These are phyloP conservation scores for Daptonema setosum DNA, from an alignment of 2,888 invertebrate genomes.

Conservation along the genomic window DNA sequence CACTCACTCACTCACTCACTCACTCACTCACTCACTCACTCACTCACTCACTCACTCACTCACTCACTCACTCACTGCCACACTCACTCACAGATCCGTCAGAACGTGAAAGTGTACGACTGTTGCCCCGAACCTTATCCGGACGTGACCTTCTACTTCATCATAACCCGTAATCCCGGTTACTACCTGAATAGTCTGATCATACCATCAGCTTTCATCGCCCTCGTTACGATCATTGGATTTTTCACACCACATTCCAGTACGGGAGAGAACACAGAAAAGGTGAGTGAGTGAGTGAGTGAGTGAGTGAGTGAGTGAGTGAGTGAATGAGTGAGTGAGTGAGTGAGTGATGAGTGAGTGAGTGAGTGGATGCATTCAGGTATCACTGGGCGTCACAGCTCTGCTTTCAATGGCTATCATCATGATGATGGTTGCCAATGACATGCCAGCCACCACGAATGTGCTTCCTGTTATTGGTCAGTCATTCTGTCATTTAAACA, in stretches of 20 bases:
- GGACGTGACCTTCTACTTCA: slow-evolving; percentile 23
- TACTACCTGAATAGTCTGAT: slow-evolving; percentile 23
- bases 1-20: too few species aligned
- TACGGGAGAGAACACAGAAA: slow-evolving; percentile 25
- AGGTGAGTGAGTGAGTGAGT: too few species aligned
- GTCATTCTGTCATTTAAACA: slow-evolving; percentile 10
- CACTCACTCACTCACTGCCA: too few species aligned
- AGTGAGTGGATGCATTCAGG: too few species aligned
- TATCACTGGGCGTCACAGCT: slow-evolving; percentile 21
- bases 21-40: too few species aligned
- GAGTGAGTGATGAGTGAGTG: too few species aligned
- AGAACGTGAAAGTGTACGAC: slow-evolving; percentile 23
- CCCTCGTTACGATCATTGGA: slow-evolving; percentile 24
- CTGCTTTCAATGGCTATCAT: slow-evolving; percentile 21
- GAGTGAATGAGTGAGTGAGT: too few species aligned
- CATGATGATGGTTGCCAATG: slow-evolving; percentile 25
- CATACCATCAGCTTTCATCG: slow-evolving; percentile 23
- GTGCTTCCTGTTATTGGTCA: slow-evolving; percentile 19
- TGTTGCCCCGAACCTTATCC: slow-evolving; percentile 25
- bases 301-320: too few species aligned
- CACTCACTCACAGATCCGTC: slow-evolving; percentile 16
- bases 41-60: too few species aligned
- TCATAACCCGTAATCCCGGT: slow-evolving; percentile 22
- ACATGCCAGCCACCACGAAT: slow-evolving; percentile 21
- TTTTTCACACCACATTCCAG: slow-evolving; percentile 25